These are phyloP conservation scores for rat (Rattus norvegicus) DNA, from an alignment of 2,113 vertebrate genomes.

Conservation along the genomic window DNA sequence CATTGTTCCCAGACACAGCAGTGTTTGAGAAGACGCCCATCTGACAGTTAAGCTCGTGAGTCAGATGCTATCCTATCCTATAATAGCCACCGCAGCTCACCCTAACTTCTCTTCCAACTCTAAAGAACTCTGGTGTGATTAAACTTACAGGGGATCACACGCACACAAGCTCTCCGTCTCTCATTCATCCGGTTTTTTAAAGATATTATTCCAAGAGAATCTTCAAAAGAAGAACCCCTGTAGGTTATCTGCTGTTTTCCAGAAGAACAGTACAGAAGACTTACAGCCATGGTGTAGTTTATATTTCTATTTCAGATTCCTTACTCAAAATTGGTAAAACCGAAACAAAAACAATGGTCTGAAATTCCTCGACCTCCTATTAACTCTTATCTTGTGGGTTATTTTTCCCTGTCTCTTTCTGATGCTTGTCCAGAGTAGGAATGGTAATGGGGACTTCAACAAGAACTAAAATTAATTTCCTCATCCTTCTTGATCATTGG, in stretches of 20 bases:
- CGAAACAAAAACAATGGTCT: background rate
- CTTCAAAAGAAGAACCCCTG: background rate
- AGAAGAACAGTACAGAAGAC: background rate
- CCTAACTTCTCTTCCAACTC: background rate
- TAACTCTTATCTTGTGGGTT: background rate
- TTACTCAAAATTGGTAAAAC: slow-evolving; percentile 14
- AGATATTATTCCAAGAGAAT: background rate
- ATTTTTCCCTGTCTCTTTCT: background rate
- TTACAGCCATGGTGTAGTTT: background rate
- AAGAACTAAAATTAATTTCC: background rate
- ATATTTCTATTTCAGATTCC: slow-evolving; percentile 35
- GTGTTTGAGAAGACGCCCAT: background rate
- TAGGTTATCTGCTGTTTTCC: background rate
- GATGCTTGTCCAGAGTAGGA: background rate
- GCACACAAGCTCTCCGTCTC: background rate
- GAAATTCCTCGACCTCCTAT: background rate
- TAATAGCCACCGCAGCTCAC: background rate
- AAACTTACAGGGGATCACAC: background rate
- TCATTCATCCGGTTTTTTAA: slow-evolving; percentile 25
- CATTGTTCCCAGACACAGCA: background rate
- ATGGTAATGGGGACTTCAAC: background rate
- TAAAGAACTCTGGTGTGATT: background rate
- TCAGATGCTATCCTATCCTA: background rate
- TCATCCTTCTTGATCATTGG: background rate
- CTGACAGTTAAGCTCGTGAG: background rate